A percentile compares a stretch with the other conserved stretches of the same genome.
Evolutionary conservation across 1,140 invertebrate species (phyloP).

Genomic region (Drosophila dunni): DNA sequence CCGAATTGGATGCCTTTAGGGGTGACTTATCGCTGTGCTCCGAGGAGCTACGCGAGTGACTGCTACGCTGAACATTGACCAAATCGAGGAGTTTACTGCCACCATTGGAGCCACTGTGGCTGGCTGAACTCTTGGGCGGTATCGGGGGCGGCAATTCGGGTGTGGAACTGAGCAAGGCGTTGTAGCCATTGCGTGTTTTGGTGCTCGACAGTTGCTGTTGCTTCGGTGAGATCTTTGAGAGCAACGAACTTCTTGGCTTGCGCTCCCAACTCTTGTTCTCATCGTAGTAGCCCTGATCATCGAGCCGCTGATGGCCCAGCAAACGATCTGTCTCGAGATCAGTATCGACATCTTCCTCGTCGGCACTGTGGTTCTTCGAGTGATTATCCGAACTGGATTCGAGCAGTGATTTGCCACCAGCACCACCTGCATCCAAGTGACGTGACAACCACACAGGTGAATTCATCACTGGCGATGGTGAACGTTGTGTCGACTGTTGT

Average conservation of each 20-base stretch:
- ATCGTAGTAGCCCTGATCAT: constrained; percentile 95
- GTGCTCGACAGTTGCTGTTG: constrained; percentile 77
- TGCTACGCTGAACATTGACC: constrained; percentile 62
- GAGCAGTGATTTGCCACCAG: constrained; percentile 58
- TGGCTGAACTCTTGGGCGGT: constrained; percentile 65
- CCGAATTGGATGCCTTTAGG: constrained; percentile 36
- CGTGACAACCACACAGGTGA: constrained; percentile 81
- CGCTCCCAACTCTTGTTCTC: constrained; percentile 88
- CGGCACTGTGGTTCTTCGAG: constrained; percentile 78
- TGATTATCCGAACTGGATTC: constrained; percentile 74
- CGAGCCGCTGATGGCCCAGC: constrained; percentile 94
- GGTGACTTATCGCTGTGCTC: constrained; percentile 82
- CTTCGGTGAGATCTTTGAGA: constrained; percentile 82
- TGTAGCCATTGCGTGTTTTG: constrained; percentile 83
- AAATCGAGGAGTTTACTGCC: constrained; percentile 58
- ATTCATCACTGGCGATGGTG: constrained; percentile 69
- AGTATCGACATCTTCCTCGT: constrained; percentile 92
- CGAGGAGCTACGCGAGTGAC: constrained; percentile 70
- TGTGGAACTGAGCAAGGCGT: constrained; percentile 78
- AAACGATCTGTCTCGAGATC: constrained; percentile 95
- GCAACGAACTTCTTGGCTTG: constrained; percentile 69
- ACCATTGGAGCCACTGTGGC: constrained; percentile 38
- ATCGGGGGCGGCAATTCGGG: constrained; percentile 75
- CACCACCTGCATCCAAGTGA: constrained; percentile 55
- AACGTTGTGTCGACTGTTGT: constrained; percentile 37